Percentiles rank a stretch among this genome's conserved stretches.
Conservation (phyloP, 2,797 vertebrate genomes). For the Epinephelus awoara region DNA sequence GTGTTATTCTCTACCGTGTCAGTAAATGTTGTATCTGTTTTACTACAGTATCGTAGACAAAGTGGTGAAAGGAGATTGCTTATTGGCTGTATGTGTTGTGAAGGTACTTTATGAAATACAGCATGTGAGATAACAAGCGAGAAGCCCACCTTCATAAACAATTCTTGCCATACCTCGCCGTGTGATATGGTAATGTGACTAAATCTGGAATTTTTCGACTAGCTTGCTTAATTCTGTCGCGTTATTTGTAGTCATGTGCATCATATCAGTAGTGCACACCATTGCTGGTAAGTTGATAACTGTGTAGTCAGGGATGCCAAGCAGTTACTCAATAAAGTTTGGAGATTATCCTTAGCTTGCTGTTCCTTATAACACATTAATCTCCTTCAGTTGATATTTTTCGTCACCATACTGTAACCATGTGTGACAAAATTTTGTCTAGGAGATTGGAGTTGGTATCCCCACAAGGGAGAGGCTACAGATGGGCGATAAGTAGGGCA, state of each 20-base stretch:
- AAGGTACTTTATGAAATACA: constrained; percentile 12
- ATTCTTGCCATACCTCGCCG: not conserved
- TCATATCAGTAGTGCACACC: not conserved
- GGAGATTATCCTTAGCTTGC: constrained; percentile 4
- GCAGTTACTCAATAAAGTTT: constrained; percentile 10
- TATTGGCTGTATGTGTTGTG: not conserved
- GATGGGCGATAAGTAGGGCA: not conserved
- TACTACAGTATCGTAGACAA: constrained; percentile 50
- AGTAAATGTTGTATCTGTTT: constrained; percentile 50
- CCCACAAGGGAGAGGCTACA: not conserved
- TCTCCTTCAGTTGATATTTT: constrained; percentile 16
- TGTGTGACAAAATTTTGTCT: constrained; percentile 82
- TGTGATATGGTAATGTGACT: constrained; percentile 12
- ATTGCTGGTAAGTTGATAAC: not conserved
- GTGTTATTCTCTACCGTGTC: constrained; percentile 59
- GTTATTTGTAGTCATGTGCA: not conserved
- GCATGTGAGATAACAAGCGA: not conserved
- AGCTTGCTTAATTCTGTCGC: not conserved
- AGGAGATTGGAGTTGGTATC: constrained; percentile 79
- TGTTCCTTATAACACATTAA: constrained; percentile 12
- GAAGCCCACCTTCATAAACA: constrained; percentile 3
- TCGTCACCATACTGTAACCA: constrained; percentile 25
- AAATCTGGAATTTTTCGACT: not conserved
- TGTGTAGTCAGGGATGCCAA: not conserved
- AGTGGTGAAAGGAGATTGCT: constrained; percentile 49